These are phyloP conservation scores for Hyphantria cunea DNA, from an alignment of 1,140 invertebrate genomes.

Conservation along the genomic window DNA sequence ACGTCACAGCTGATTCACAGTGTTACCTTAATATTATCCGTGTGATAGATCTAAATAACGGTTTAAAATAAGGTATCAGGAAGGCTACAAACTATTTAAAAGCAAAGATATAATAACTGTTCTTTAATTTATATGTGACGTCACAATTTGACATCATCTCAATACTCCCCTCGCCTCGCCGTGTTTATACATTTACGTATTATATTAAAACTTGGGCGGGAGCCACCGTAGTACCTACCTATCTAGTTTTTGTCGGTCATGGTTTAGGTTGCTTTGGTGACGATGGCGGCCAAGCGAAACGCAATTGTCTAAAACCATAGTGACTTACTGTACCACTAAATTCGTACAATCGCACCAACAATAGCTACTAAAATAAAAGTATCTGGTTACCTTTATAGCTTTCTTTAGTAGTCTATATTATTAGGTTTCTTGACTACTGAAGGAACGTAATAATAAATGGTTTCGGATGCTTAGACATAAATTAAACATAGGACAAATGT, in stretches of 20 bases:
- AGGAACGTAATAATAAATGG: no score
- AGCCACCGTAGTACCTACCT: constrained; percentile 4
- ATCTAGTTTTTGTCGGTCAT: constrained; percentile 17
- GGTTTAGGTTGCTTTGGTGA: constrained; percentile 27
- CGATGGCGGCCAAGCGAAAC: constrained; percentile 40
- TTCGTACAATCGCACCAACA: background rate
- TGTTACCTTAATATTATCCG: background rate
- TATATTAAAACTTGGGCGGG: constrained; percentile 3
- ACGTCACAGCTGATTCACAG: constrained; percentile 63
- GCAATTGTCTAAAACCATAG: constrained; percentile 46
- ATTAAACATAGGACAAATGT: no score
- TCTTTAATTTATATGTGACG: background rate
- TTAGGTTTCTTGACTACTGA: no score
- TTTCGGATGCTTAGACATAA: no score
- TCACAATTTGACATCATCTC: background rate
- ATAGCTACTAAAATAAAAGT: background rate
- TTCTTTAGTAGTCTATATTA: no score
- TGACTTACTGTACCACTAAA: constrained; percentile 18
- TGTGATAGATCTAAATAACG: background rate
- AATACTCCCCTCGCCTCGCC: no score
- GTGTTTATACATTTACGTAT: background rate
- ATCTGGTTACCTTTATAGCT: background rate
- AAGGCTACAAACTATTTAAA: background rate
- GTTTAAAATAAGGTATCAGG: background rate
- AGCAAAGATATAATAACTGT: background rate